Base-by-base conservation (phyloP, 1,140 invertebrate genomes). In the Schmidtea mediterranea region DNA sequence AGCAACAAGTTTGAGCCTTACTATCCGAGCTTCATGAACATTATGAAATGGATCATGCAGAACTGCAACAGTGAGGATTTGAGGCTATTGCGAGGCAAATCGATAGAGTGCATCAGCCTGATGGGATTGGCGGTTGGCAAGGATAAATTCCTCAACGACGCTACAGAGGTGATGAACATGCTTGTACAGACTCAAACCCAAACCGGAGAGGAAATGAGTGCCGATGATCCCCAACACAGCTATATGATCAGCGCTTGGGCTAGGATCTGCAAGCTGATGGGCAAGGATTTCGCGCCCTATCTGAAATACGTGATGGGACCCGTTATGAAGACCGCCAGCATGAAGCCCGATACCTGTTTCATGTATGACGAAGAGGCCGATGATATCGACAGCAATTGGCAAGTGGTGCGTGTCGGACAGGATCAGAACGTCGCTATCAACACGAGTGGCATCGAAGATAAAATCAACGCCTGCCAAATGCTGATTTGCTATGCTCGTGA, bases 171-270 rank as follows among this genome's bases (percentile, higher is more conserved):
- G 12, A 98, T 97, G 89, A 77, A 89, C 54, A 72, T 94, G 63
- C 69, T 97, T 43, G 62, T 98, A 6, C 52, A 70, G n/a, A n/a
- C n/a, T n/a, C n/a, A n/a, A n/a, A n/a, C n/a, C n/a, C n/a, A n/a
- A n/a, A n/a, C n/a, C n/a, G n/a, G n/a, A n/a, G n/a, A n/a, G n/a
- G 19, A 12, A 9, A 9, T 41, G 8, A 18, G 19, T 19, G 12
- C 39, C 12, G 39, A 41, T 19, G 39, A 41, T 41, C 45, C 45
- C 9, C 51, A 70, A 64, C 59, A 70, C 32, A 86, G 82, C 12
- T 98, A 94, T 68, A 76, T 98, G 60, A 95, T 98, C 51, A 86
- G 84, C 3, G 87, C 89, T 0, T 98, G 92, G 92, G 84, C 89
- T 0, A 72, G 90, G 56, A 90, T 98, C 62, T 98, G 92, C 66